These are phyloP conservation scores for Fragum fragum DNA, from an alignment of 2,888 invertebrate genomes.

Conservation along the genomic window DNA sequence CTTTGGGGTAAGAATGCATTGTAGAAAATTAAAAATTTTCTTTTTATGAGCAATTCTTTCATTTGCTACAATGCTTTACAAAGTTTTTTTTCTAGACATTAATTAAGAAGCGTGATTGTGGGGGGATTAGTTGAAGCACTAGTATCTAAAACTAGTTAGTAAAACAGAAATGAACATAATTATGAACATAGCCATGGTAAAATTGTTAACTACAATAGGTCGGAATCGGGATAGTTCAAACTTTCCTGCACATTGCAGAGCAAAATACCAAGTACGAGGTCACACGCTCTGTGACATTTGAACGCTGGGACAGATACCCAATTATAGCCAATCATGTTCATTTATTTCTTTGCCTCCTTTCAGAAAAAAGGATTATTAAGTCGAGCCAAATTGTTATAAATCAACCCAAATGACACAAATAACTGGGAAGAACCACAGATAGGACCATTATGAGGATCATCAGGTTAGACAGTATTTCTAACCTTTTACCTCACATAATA, in stretches of 20 bases:
- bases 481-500: too few species aligned
- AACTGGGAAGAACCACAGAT: constrained; percentile 33
- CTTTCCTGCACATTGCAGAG: background rate
- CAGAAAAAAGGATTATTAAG: constrained; percentile 35
- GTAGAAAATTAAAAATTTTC: too few species aligned
- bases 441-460: background rate
- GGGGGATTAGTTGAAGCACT: too few species aligned
- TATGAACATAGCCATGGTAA: too few species aligned
- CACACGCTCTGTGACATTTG: constrained; percentile 25
- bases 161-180: too few species aligned
- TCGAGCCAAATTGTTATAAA: constrained; percentile 46
- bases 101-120: too few species aligned
- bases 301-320: constrained; percentile 21
- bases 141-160: too few species aligned
- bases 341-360: constrained; percentile 39
- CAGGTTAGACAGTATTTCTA: background rate
- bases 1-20: too few species aligned
- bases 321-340: constrained; percentile 30
- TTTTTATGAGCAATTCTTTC: too few species aligned
- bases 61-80: too few species aligned
- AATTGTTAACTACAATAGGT: too few species aligned
- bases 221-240: background rate
- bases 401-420: constrained; percentile 38
- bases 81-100: too few species aligned
- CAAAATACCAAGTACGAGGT: background rate